Conservation (phyloP, 2,888 invertebrate species). For the Dascillus cervinus region DNA sequence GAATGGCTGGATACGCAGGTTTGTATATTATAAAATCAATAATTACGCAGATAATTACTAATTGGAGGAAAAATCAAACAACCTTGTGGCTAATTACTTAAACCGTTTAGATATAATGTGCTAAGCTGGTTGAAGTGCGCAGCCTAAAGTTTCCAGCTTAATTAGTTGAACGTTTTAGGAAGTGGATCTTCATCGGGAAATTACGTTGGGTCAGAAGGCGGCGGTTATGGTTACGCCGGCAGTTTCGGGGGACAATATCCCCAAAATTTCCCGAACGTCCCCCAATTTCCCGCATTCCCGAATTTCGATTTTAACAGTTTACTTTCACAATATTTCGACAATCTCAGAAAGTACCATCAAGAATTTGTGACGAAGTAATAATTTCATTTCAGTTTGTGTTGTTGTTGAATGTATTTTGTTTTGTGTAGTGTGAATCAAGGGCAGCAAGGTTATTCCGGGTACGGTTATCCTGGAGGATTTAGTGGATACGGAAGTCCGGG, state of each 20-base stretch:
- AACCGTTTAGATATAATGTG: too few relatives aligned
- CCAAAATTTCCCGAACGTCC: background rate
- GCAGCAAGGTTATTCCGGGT: too few relatives aligned
- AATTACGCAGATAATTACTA: background rate
- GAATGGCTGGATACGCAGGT: conserved; percentile 21
- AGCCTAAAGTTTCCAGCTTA: background rate
- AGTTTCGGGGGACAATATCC: too few relatives aligned
- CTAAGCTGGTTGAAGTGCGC: too few relatives aligned
- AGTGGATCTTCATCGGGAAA: conserved; percentile 11
- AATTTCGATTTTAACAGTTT: conserved; percentile 21
- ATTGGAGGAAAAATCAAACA: background rate
- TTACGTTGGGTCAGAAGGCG: conserved; percentile 11
- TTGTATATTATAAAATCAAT: too few relatives aligned
- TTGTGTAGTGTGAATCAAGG: background rate
- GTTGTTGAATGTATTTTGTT: too few relatives aligned
- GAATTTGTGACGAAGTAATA: conserved; percentile 31
- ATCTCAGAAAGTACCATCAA: conserved; percentile 29
- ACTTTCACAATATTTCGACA: conserved; percentile 23
- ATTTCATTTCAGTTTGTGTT: background rate
- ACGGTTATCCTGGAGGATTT: conserved; percentile 15
- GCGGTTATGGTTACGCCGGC: conserved; percentile 14
- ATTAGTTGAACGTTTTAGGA: conserved; percentile 6
- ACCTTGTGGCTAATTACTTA: too few relatives aligned
- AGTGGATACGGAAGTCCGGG: conserved; percentile 6
- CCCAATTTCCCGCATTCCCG: conserved; percentile 14